A percentile compares a stretch with the other conserved stretches of the same genome.
Evolutionary conservation across 1,140 invertebrate species (phyloP).

Genomic region (Brachystomella parvula): DNA sequence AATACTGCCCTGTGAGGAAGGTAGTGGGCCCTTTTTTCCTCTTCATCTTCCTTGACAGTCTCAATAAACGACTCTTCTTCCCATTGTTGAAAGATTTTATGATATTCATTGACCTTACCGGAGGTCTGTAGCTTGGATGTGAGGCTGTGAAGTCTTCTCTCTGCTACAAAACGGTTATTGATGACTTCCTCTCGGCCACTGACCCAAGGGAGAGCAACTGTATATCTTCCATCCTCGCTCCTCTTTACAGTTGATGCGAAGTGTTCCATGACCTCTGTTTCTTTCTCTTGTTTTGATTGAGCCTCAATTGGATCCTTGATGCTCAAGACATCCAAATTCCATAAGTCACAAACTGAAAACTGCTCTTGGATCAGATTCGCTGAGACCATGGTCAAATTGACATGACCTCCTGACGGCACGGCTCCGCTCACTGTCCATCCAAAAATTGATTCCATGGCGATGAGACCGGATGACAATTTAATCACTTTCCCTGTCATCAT

Average conservation of each 20-base stretch:
- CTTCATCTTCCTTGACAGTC: neutral
- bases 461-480: constrained; percentile 21
- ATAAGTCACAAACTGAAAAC: constrained; percentile 39
- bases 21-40: constrained; percentile 16
- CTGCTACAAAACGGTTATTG: constrained; percentile 2
- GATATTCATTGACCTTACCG: neutral
- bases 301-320: constrained; percentile 10
- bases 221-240: constrained; percentile 1
- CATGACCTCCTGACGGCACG: neutral
- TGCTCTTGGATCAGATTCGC: constrained; percentile 33
- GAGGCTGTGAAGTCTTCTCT: constrained; percentile 10
- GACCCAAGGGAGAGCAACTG: constrained; percentile 18
- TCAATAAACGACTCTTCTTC: constrained; percentile 32
- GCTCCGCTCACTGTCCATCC: constrained; percentile 41
- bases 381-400: neutral
- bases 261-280: neutral
- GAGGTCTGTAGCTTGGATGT: constrained; percentile 15
- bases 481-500: constrained; percentile 4
- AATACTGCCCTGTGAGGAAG: constrained; percentile 34
- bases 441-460: constrained; percentile 38
- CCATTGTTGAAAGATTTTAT: constrained; percentile 22
- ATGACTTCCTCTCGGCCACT: constrained; percentile 10
- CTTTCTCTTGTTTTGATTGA: constrained; percentile 5
- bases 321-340: constrained; percentile 40
- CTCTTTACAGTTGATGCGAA: constrained; percentile 6